These are phyloP conservation scores for Holocentrus rufus DNA, from an alignment of 2,797 vertebrate genomes.

Conservation along the genomic window DNA sequence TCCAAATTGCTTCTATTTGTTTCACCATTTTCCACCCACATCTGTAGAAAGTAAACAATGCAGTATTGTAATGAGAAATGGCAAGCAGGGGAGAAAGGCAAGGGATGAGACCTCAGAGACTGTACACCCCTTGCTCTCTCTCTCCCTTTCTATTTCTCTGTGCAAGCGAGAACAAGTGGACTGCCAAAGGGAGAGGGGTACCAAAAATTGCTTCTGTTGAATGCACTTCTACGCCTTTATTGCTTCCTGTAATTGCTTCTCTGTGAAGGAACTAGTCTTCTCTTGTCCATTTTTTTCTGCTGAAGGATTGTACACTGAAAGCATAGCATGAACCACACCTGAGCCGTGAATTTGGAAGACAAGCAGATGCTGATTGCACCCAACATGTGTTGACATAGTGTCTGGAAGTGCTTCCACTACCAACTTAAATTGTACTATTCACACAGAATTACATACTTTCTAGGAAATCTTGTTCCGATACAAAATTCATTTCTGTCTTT, in stretches of 20 bases:
- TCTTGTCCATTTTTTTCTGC: constrained; percentile 61
- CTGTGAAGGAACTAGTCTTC: constrained; percentile 76
- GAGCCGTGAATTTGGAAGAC: constrained; percentile 59
- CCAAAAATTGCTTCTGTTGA: constrained; percentile 81
- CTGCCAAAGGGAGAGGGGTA: constrained; percentile 74
- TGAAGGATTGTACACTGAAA: constrained; percentile 65
- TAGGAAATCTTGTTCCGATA: not conserved
- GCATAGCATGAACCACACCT: constrained; percentile 50
- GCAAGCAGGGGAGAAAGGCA: constrained; percentile 54
- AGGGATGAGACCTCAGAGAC: constrained; percentile 67
- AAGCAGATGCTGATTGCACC: constrained; percentile 27
- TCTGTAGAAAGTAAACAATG: constrained; percentile 75
- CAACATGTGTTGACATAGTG: not conserved
- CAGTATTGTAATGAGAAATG: constrained; percentile 76
- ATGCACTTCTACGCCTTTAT: constrained; percentile 81
- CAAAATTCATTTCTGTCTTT: not conserved
- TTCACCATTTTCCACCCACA: constrained; percentile 66
- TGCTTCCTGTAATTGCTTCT: constrained; percentile 84
- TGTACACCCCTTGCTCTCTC: constrained; percentile 36
- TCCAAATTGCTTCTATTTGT: constrained; percentile 71
- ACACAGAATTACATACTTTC: not conserved
- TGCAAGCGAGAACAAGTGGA: constrained; percentile 72
- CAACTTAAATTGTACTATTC: not conserved
- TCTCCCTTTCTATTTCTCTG: constrained; percentile 50
- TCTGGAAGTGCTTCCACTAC: not conserved